Evolutionary conservation across 2,797 vertebrate species (phyloP).

Genomic region (Apodemus agrarius): DNA sequence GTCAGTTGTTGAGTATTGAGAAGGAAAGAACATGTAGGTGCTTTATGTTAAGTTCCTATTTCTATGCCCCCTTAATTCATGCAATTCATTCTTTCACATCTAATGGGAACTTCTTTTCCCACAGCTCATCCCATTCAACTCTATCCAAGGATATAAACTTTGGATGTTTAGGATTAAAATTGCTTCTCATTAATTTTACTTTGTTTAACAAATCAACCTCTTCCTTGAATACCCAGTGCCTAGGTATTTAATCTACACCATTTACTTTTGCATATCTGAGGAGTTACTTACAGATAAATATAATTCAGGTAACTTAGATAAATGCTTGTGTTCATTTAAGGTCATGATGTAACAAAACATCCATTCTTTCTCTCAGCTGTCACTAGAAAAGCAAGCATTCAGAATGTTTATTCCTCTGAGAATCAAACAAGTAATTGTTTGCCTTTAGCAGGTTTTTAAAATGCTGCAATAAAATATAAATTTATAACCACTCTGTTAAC

Average conservation of each 20-base stretch:
- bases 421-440: background rate
- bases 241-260: background rate
- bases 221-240: background rate
- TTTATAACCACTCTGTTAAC: background rate
- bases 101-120: background rate
- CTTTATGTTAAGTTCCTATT: background rate
- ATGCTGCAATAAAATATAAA: background rate
- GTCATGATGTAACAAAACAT: background rate
- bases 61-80: background rate
- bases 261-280: background rate
- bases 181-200: background rate
- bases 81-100: background rate
- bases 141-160: background rate
- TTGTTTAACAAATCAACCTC: background rate
- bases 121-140: background rate
- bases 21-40: background rate
- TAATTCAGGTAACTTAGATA: background rate
- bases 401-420: background rate
- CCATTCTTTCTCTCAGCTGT: background rate
- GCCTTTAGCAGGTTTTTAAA: background rate
- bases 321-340: background rate
- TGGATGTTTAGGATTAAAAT: background rate
- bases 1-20: background rate
- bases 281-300: background rate
- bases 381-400: constrained; percentile 3